Base-by-base conservation (phyloP, 2,113 vertebrate genomes). In the Ifrita kowaldi region DNA sequence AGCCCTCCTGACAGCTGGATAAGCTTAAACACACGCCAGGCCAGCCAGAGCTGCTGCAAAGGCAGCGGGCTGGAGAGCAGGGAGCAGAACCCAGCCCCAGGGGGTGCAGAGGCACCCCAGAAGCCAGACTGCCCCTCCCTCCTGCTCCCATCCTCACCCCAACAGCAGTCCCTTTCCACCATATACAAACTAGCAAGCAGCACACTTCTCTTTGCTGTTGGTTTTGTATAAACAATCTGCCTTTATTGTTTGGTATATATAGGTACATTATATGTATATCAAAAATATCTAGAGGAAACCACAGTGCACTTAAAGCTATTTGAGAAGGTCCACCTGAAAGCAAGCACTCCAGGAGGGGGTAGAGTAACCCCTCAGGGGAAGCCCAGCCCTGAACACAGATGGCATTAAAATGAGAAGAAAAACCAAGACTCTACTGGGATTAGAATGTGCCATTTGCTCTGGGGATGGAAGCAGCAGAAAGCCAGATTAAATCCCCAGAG, bases 1-100 rank as follows among this genome's bases (percentile, higher is more conserved):
- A 97, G 47, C 84, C 77, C 33, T 84, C 39, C 62, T 6, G 87
- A 94, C 95, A 97, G 94, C 96, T 97, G 95, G 94, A 82, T 84
- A 67, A 94, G 94, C 95, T 95, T 82, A 79, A 71, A 67, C 62
- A 63, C 60, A 52, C 0, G 4, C 44, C 8, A 5, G 68, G 78
- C 69, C 84, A 78, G 49, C 69, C 23, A 1, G 56, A 24, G 32
- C 65, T 4, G 2, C 92, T 78, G 69, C 62, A 60, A 87, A 89
- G 22, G 79, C 83, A 86, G 53, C 0, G 0, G 42, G 79, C 47
- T 69, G 55, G 76, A 73, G 82, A 87, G 52, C 0, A 5, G 86
- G 68, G 86, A 44, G 81, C 69, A 84, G 22, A 92, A 57, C 13
- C 21, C 0, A 3, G 84, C 22, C 8, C 18, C 1, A 1, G 18